Evolutionary conservation across 35 echinoderm and acorn worm genomes (phyloP), one percentile per base, ranked within the genome.

Genomic region (Lytechinus variegatus): DNA sequence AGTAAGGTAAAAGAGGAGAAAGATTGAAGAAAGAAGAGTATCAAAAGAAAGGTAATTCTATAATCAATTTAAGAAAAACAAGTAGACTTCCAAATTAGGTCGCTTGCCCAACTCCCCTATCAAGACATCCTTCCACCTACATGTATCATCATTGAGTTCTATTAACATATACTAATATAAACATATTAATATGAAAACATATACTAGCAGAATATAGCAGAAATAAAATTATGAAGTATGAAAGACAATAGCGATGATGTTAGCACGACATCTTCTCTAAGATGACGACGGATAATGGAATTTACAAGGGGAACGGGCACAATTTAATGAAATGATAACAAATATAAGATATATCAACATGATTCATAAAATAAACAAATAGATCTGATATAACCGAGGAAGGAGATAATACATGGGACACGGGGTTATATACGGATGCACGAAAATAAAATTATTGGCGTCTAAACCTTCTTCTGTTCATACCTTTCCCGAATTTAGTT

Each of bases 401-500:
- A 90, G 88, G 28, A 52, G 88, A 90, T 19, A 51, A 52, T 93
- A 93, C 28, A 57, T 11, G 27, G 92, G 52, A 93, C 16, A 93
- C 21, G 52, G 54, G 52, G 54, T 55, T 55, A 93, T 28, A 55
- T 28, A 55, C n/a, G 92, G 92, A 57, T 93, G 92, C 92, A 93
- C 28, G 92, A 57, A 44, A 44, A 93, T 33, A 57, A 54, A 52
- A 52, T 44, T 52, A 93, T 57, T 27, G 52, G 92, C 13, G 92
- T 93, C 53, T 93, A 53, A 93, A 90, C 29, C 29, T 44, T 90
- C 52, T 90, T 90, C 88, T 19, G 7, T 93, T 54, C 92, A 13
- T 93, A 93, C 92, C 92, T 93, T 93, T 93, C 92, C 92, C 92
- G 92, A 93, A 55, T 90, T 90, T 90, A 90, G 54, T 93, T 93